Percentiles rank a stretch among this genome's conserved stretches.
phyloP scores from a whole-genome alignment of 2,113 vertebrate genomes.

The Gymnogyps californianus region DNA sequence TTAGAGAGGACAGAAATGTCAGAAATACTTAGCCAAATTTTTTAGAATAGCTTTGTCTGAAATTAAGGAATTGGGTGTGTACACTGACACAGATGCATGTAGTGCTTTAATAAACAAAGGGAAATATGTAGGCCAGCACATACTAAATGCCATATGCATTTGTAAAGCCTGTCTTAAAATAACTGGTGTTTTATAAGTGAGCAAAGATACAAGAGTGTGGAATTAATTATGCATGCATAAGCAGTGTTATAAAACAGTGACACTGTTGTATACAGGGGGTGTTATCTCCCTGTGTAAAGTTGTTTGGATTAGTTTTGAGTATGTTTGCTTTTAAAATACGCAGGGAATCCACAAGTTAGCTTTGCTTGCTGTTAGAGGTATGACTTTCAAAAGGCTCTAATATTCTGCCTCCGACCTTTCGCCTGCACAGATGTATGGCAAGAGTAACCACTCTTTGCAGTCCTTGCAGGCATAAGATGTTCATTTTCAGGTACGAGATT shows the following conservation, averaged over 20 bases:
- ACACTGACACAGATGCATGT: background rate
- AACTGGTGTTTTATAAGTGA: background rate
- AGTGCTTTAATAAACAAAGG: background rate
- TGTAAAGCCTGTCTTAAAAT: conserved; percentile 7
- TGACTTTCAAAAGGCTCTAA: background rate
- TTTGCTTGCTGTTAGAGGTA: background rate
- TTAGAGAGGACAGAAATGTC: background rate
- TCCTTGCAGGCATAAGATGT: background rate
- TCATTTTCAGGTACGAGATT: background rate
- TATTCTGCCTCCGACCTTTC: background rate
- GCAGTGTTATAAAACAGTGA: background rate
- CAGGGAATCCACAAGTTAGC: background rate
- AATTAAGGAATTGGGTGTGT: background rate
- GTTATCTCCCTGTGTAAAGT: background rate
- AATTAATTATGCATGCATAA: background rate
- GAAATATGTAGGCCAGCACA: background rate
- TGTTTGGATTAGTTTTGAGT: conserved; percentile 5
- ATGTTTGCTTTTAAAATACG: conserved; percentile 21
- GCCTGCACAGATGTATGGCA: background rate
- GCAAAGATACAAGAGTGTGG: background rate
- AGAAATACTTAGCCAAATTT: background rate
- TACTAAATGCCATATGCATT: background rate
- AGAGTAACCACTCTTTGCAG: background rate
- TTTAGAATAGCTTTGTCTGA: background rate
- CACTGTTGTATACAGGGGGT: background rate